phyloP scores from a whole-genome alignment of 2,113 vertebrate species.

The Pholis gunnellus region DNA sequence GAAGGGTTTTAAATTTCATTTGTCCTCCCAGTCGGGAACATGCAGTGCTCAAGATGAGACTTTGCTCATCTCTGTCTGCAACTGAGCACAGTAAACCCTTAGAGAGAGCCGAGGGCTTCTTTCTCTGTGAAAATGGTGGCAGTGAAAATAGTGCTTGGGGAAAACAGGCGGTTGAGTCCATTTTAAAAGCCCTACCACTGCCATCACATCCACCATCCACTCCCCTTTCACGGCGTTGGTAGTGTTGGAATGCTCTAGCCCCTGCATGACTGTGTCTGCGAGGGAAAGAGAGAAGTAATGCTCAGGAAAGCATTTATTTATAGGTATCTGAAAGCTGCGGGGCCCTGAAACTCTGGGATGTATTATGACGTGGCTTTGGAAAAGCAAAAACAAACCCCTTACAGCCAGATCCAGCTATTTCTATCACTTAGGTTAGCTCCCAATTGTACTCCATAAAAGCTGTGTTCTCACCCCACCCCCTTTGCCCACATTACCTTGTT shows the following conservation, averaged over 20 bases:
- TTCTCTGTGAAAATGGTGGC: conserved; percentile 65
- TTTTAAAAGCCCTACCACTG: conserved; percentile 66
- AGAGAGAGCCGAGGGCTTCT: conserved; percentile 52
- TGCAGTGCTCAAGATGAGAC: conserved; percentile 37
- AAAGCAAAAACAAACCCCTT: conserved; percentile 73
- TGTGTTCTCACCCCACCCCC: conserved; percentile 25
- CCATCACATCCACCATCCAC: conserved; percentile 49
- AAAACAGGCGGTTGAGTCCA: conserved; percentile 57
- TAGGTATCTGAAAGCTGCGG: conserved; percentile 79
- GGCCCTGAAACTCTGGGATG: conserved; percentile 74
- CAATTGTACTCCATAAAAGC: conserved; percentile 71
- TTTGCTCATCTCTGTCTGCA: conserved; percentile 48
- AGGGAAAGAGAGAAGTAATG: conserved; percentile 56
- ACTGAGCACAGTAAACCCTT: conserved; percentile 47
- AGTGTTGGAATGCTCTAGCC: conserved; percentile 69
- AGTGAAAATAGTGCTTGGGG: conserved; percentile 63
- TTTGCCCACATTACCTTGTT: conserved; percentile 53
- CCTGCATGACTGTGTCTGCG: conserved; percentile 55
- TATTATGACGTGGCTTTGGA: conserved; percentile 74
- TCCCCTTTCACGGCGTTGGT: conserved; percentile 68
- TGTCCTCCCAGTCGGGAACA: conserved; percentile 36
- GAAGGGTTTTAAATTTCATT: conserved; percentile 18
- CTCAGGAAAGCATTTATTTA: conserved; percentile 83
- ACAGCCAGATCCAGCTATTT: conserved; percentile 72
- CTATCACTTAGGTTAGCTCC: conserved; percentile 70